phyloP scores from a whole-genome alignment of 2,888 invertebrate genomes.

The Cerastis leucographa region DNA sequence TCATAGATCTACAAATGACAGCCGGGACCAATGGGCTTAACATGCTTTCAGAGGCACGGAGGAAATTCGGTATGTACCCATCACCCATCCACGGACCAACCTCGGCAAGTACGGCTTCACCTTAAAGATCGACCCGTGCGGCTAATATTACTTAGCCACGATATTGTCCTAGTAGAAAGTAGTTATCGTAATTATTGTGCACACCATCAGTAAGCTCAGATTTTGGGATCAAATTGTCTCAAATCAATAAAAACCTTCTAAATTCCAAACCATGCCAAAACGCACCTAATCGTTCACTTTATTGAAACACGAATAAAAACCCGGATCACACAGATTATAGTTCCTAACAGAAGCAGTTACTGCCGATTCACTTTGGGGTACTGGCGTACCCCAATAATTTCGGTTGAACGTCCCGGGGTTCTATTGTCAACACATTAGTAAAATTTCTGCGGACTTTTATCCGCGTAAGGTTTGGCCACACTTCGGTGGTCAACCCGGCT shows the following conservation, averaged over 20 bases:
- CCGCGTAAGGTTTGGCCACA: conserved; percentile 33
- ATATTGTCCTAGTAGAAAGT: background rate
- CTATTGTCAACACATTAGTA: conserved; percentile 65
- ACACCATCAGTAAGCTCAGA: background rate
- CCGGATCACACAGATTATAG: conserved; percentile 30
- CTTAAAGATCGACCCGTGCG: too few species aligned
- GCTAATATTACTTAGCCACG: too few species aligned
- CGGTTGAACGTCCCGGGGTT: conserved; percentile 25
- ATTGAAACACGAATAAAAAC: conserved; percentile 38
- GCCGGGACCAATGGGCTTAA: too few species aligned
- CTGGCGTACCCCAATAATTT: conserved; percentile 60
- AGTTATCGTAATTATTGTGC: background rate
- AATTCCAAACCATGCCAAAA: background rate
- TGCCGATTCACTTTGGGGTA: conserved; percentile 33
- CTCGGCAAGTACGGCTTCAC: too few species aligned
- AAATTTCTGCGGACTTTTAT: conserved; percentile 65
- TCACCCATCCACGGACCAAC: too few species aligned
- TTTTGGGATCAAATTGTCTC: background rate
- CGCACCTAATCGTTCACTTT: background rate
- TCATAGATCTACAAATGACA: too few species aligned
- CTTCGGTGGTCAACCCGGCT: conserved; percentile 43
- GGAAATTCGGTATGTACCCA: too few species aligned
- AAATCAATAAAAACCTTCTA: background rate
- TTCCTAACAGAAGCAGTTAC: conserved; percentile 45
- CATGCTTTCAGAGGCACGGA: too few species aligned